Evolutionary conservation across 2,113 vertebrate species (phyloP), one percentile per base, ranked within the genome.

Genomic region (Craseonycteris thonglongyai): DNA sequence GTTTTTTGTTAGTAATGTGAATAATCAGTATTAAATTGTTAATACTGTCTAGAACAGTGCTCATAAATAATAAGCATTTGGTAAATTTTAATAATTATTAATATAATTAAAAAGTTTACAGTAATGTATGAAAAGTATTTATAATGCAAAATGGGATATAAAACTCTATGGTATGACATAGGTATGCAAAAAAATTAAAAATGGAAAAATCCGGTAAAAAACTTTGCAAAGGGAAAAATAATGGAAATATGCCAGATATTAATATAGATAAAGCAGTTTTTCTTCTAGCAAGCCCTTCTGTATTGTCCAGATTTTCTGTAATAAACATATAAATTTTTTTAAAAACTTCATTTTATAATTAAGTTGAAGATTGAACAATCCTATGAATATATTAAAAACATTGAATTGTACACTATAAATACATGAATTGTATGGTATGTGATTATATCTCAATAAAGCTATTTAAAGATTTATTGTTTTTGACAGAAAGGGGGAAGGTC

Each of bases 291-390:
- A 49, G 33, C 51, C 51, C 96, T 87, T 94, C 24, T 82, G 1
- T 51, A 54, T 95, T 94, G 71, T 86, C 4, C 74, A 47, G 28
- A 79, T 68, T 90, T 89, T 91, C 3, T 89, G 2, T 71, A 79
- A 65, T 85, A 86, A 82, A 69, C 45, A 92, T 71, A 45, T 59
- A 78, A 85, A 26, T 65, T 12, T n/a, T n/a, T n/a, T n/a, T 15
- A 51, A 66, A 82, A 69, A 79, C 30, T 68, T 83, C 7, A 95
- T 79, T 93, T 92, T 42, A 88, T 87, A 88, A 90, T 91, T 54
- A 92, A 81, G 21, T 35, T 85, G 54, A 81, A 82, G 51, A 45
- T 80, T 78, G 6, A 22, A 69, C 33, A 66, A 59, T 15, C 16
- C 66, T 88, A 6, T 71, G n/a, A 84, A 63, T 84, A 72, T 79